Evolutionary conservation across 2,113 vertebrate genomes (phyloP).

Genomic region (Alexandromys fortis): DNA sequence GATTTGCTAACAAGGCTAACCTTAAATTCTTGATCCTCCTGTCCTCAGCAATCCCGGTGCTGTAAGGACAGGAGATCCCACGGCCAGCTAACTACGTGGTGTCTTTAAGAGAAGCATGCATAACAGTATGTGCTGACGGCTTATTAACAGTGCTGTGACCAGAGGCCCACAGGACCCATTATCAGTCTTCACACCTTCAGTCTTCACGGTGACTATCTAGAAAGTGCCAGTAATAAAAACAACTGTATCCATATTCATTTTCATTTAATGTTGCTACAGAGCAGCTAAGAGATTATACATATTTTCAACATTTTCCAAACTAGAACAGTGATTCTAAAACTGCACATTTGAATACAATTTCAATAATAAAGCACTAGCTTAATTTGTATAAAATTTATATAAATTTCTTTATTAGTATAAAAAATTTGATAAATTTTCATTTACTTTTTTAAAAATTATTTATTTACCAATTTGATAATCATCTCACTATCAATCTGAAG

Average conservation of each 20-base stretch:
- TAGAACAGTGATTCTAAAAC: slow-evolving; percentile 20
- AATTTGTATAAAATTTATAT: slow-evolving; percentile 33
- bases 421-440: slow-evolving; percentile 32
- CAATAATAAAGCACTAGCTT: slow-evolving; percentile 13
- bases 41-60: neutral
- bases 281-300: neutral
- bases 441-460: slow-evolving; percentile 41
- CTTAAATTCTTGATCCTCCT: neutral
- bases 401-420: slow-evolving; percentile 32
- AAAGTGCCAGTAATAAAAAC: neutral
- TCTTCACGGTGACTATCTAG: neutral
- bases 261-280: neutral
- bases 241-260: neutral
- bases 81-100: neutral
- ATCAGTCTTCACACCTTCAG: neutral
- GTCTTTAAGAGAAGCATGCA: slow-evolving; percentile 8
- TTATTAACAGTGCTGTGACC: neutral
- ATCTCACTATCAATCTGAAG: neutral
- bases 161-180: neutral
- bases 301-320: slow-evolving; percentile 24
- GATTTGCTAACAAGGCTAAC: neutral
- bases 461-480: neutral
- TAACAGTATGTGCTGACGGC: neutral
- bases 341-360: slow-evolving; percentile 26
- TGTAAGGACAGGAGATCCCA: neutral